Percentiles rank a stretch among this genome's conserved stretches.
These are phyloP conservation scores for Trissolcus brochymenae DNA, from an alignment of 2,888 invertebrate genomes.

Conservation along the genomic window DNA sequence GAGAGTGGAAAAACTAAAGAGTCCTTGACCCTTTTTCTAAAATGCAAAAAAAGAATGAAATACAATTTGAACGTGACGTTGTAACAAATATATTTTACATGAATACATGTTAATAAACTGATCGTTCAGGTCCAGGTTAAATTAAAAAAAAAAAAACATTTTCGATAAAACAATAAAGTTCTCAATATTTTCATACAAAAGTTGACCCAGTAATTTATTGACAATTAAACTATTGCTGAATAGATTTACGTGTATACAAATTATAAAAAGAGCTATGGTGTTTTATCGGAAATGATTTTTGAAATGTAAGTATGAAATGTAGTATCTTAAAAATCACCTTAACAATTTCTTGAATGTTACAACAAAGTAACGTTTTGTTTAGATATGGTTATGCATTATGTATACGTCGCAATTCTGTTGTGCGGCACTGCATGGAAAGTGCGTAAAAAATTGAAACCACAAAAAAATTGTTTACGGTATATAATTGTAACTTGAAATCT, in stretches of 20 bases:
- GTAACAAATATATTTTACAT: constrained; percentile 9
- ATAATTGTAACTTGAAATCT: constrained; percentile 22
- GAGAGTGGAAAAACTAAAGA: constrained; percentile 14
- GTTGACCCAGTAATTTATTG: too few relatives aligned
- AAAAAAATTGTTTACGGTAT: constrained; percentile 56
- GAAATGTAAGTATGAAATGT: too few relatives aligned
- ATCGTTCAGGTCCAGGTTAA: too few relatives aligned
- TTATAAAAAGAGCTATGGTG: too few relatives aligned
- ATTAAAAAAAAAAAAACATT: too few relatives aligned
- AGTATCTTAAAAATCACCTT: too few relatives aligned
- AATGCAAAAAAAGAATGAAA: constrained; percentile 4
- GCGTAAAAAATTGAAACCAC: constrained; percentile 56
- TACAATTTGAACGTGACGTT: constrained; percentile 22
- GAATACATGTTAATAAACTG: constrained; percentile 27
- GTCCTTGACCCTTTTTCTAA: constrained; percentile 38
- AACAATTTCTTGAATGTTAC: constrained; percentile 27
- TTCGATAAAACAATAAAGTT: too few relatives aligned
- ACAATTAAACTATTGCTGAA: too few relatives aligned
- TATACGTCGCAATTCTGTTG: constrained; percentile 49
- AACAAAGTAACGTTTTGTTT: constrained; percentile 50
- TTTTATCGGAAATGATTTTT: too few relatives aligned
- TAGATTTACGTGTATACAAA: too few relatives aligned
- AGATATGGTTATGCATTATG: constrained; percentile 54
- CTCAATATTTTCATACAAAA: too few relatives aligned
- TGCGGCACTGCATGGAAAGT: constrained; percentile 55